phyloP scores from a whole-genome alignment of 2,888 invertebrate genomes.

The Phortica okadai region DNA sequence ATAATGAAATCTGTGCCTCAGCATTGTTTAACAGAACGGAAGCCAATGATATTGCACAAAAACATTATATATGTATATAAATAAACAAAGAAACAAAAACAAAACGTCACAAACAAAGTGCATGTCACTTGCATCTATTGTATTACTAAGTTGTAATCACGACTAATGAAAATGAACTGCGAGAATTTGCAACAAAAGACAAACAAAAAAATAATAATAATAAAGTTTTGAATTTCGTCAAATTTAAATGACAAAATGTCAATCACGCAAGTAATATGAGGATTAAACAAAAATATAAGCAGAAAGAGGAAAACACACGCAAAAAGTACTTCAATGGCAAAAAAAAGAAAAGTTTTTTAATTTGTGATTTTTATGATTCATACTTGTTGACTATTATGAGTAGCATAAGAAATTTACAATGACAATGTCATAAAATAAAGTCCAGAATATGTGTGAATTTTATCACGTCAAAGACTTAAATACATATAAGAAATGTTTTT shows the following conservation, averaged over 20 bases:
- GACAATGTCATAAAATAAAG: too few relatives aligned
- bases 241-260: neutral
- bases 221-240: neutral
- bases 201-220: constrained; percentile 6
- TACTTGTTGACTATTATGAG: too few relatives aligned
- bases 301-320: neutral
- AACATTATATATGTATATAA: neutral
- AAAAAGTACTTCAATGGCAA: neutral
- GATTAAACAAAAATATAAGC: too few relatives aligned
- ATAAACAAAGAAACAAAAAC: too few relatives aligned
- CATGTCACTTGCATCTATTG: constrained; percentile 9
- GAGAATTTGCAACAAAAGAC: neutral
- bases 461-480: too few relatives aligned
- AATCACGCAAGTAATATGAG: neutral
- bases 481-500: too few relatives aligned
- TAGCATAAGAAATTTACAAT: too few relatives aligned
- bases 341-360: neutral
- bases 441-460: too few relatives aligned
- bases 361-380: neutral
- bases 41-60: neutral
- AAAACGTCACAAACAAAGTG: neutral
- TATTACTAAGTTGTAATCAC: neutral
- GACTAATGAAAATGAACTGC: neutral
- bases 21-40: neutral
- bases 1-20: neutral